Base-by-base conservation (phyloP, 2,113 vertebrate genomes). In the Chauna torquata region DNA sequence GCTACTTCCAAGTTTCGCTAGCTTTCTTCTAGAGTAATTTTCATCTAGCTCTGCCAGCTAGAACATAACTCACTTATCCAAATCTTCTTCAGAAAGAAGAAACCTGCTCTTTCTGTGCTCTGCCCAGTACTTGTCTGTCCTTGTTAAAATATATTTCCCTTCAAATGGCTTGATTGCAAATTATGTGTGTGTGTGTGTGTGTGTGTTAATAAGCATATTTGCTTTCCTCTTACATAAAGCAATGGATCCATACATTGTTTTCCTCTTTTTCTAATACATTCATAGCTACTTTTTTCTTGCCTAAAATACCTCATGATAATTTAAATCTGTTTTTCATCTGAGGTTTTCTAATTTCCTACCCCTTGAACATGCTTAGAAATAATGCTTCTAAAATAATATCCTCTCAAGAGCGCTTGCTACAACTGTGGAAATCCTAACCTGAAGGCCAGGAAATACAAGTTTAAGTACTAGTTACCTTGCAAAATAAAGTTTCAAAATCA, bases 401-500 rank as follows among this genome's bases (percentile, higher is more conserved):
- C 77, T 40, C 55, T 94, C 79, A 50, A 86, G 45, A 92, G 7
- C 75, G 12, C 61, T 94, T 90, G 61, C 30, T 58, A 66, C 94
- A 90, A 58, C 65, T 52, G 36, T 59, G 18, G 62, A 69, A 90
- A 76, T 52, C 58, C 18, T 74, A 70, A 84, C 3, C 14, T 70
- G 64, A 52, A 84, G 87, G 86, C 49, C 77, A 75, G 82, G 58
- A 95, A 90, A 89, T 79, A 71, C 32, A 95, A 58, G 59, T 92
- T 57, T 86, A 90, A 95, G 85, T 84, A 62, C 54, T 45, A 45
- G 59, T 96, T 96, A 88, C 49, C 25, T 80, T 52, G 11, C 42
- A 93, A 92, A 97, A 77, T 76, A 65, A 93, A 70, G 14, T 82
- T 96, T 70, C 50, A 62, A 95, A 96, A 86, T 44, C 34, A 84